Base-by-base conservation (phyloP, 2,113 vertebrate species). In the Tragelaphus buxtoni region DNA sequence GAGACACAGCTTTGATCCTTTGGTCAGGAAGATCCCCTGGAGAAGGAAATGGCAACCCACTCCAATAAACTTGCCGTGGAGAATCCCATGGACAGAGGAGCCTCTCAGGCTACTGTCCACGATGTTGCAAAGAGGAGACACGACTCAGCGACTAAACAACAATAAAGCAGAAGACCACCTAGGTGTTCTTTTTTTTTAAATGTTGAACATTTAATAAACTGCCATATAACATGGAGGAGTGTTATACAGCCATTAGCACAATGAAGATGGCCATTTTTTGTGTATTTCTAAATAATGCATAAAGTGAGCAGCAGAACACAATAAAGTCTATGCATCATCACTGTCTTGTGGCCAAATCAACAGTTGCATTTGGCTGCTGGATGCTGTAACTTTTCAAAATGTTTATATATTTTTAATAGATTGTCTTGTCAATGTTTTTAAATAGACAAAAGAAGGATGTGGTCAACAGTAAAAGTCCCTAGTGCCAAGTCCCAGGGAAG, bases 241-340 rank as follows among this genome's bases (percentile, higher is more conserved):
- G 1, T 51, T 30, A 6, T 4, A 18, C 42, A 13, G 95, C 53
- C 4, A 0, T 53, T 80, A 9, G 0, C 9, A 42, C 0, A 11
- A 32, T 0, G 4, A 24, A 1, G 3, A 16, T 0, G 1, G 89
- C 81, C 32, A 4, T 80, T 6, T 53, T 12, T 5, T 32, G 2
- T 9, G 24, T 11, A 30, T n/a, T 69, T 79, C 93, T 47, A 32
- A 28, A 12, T 14, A 39, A 86, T 0, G 2, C 2, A 7, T 2
- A 0, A 14, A 30, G 18, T 11, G 4, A 45, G 39, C 39, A 4
- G 13, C 4, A 6, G 16, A 32, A 30, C 0, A 4, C 95, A 6
- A 1, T 2, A 20, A 11, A 3, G 6, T 11, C 76, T 24, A 3
- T 0, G 12, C 5, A 10, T 5, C 28, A 1, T 1, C 10, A 32